Evolutionary conservation across 30 jellyfish, hydroid and myxozoan genomes (phyloP).

Genomic region (Phacellophora camtschatica): DNA sequence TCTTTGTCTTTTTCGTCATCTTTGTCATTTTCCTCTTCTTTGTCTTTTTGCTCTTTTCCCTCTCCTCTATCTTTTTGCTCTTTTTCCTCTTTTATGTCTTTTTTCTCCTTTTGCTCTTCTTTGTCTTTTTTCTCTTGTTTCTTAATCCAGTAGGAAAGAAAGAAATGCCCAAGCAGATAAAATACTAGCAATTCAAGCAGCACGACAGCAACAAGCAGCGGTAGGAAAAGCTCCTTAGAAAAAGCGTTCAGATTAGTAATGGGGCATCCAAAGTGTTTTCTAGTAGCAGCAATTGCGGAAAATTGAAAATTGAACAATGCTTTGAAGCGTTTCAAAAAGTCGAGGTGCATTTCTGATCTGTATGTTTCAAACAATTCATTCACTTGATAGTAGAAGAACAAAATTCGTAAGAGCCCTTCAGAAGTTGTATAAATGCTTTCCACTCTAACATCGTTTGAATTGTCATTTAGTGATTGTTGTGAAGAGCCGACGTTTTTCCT

Average conservation of each 20-base stretch:
- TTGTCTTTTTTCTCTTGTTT: too few relatives aligned
- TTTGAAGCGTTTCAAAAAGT: background rate
- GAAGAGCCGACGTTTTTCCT: background rate
- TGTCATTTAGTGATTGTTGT: background rate
- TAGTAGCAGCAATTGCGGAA: background rate
- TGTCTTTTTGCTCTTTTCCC: too few relatives aligned
- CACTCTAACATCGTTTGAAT: background rate
- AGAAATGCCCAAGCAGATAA: too few relatives aligned
- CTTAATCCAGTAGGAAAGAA: too few relatives aligned
- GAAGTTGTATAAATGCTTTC: background rate
- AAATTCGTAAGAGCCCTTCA: constrained; percentile 1
- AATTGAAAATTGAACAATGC: background rate
- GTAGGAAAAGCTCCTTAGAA: too few relatives aligned
- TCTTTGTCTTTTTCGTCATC: too few relatives aligned
- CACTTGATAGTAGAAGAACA: constrained; percentile 19
- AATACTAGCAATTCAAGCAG: too few relatives aligned
- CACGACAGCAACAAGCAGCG: too few relatives aligned
- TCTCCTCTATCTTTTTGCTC: too few relatives aligned
- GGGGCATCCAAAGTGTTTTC: background rate
- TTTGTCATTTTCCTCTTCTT: too few relatives aligned
- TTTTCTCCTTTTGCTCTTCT: too few relatives aligned
- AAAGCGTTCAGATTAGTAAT: background rate
- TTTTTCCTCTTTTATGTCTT: too few relatives aligned
- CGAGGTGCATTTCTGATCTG: background rate
- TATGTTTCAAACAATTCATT: background rate